These are phyloP conservation scores for Lepisosteus oculatus DNA, from an alignment of 2,113 vertebrate species.

Conservation along the genomic window DNA sequence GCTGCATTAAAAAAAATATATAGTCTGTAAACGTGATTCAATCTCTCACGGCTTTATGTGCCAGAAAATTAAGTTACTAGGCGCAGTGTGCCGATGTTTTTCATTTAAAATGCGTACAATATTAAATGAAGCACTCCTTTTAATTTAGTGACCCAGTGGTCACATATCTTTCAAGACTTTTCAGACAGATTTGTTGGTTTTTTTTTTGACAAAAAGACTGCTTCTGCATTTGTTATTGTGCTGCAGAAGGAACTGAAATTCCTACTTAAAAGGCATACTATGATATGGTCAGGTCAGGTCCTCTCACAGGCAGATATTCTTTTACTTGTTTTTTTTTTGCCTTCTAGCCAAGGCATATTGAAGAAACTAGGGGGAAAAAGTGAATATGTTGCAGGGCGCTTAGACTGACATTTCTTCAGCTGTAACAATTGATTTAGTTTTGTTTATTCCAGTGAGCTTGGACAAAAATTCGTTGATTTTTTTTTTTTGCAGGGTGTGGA, in stretches of 20 bases:
- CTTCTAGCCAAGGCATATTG: too few relatives aligned
- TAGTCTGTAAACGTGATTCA: constrained; percentile 12
- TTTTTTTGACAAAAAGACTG: constrained; percentile 17
- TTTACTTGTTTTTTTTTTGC: too few relatives aligned
- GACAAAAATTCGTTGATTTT: too few relatives aligned
- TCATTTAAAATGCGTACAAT: background rate
- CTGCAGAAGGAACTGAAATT: background rate
- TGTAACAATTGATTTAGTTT: too few relatives aligned
- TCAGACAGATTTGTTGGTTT: constrained; percentile 2
- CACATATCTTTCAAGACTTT: constrained; percentile 12
- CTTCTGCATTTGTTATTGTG: constrained; percentile 33
- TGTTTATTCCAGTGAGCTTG: too few relatives aligned
- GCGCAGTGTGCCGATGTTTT: background rate
- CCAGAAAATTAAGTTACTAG: constrained; percentile 15
- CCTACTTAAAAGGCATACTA: background rate
- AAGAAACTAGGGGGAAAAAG: too few relatives aligned
- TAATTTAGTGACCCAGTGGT: constrained; percentile 25
- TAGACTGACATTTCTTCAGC: too few relatives aligned
- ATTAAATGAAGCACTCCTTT: constrained; percentile 24
- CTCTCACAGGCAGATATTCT: too few relatives aligned
- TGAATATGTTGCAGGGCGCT: too few relatives aligned
- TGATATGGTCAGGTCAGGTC: background rate
- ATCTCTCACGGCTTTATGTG: constrained; percentile 15
- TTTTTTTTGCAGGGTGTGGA: too few relatives aligned
- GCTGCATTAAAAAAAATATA: constrained; percentile 1